Evolutionary conservation across 2,888 invertebrate genomes (phyloP), one percentile per base, ranked within the genome.

Genomic region (Lacanobia oleracea): DNA sequence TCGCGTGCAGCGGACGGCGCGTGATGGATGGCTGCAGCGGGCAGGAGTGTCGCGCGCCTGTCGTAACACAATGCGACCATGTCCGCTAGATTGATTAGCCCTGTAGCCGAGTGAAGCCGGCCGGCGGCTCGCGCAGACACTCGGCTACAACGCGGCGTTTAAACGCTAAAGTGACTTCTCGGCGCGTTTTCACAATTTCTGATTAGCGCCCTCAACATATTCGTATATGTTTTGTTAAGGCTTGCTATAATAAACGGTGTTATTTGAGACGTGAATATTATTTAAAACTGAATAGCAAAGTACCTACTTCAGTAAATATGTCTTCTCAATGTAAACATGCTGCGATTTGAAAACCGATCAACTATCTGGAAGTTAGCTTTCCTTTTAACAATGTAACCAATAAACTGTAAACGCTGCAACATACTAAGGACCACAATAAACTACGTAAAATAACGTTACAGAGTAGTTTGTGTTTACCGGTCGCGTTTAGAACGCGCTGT

Each of bases 71-170:
- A 88, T 86, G 84, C 81, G 80, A 78, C 78, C 85, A 82, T 83
- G 88, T 85, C 82, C 78, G 67, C 77, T 86, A 89, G 89, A 90
- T 90, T 89, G 89, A 90, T 89, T 84, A 76, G 80, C 80, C 77
- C 69, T 73, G 69, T 62, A 50, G 54, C 45, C 57, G 43, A 53
- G 57, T 68, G 70, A 59, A n/a, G 40, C n/a, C n/a, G n/a, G n/a
- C n/a, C n/a, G n/a, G n/a, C 21, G 68, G 67, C 75, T 60, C 37
- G 40, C 45, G 60, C 79, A 86, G 74, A 82, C 74, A 60, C 27
- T 70, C 78, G 76, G 63, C 65, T 69, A 37, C 50, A 67, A 75
- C 81, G 67, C 67, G 27, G 66, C 76, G 74, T 72, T 83, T 79
- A 67, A 67, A 73, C 62, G 65, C 57, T 67, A 37, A n/a, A n/a